Evolutionary conservation across 1,140 invertebrate genomes (phyloP).

Genomic region (Platorchestia sp.): DNA sequence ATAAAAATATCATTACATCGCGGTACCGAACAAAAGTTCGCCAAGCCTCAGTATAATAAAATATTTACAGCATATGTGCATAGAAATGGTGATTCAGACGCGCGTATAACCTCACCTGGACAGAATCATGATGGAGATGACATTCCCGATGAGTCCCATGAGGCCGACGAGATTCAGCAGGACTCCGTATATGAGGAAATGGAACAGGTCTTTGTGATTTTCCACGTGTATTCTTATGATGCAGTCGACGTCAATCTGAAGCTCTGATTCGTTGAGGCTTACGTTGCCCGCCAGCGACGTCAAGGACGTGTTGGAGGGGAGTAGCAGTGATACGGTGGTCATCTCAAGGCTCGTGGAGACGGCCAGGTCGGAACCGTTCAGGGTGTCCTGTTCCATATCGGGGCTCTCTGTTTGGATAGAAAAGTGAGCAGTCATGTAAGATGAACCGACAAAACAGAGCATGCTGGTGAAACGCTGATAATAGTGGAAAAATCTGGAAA

Average conservation of each 20-base stretch:
- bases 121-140: slow-evolving; percentile 90
- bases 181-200: slow-evolving; percentile 88
- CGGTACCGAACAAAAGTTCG: too few species aligned
- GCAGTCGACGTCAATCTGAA: slow-evolving; percentile 2
- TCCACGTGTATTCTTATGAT: not conserved
- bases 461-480: too few species aligned
- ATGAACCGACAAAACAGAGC: too few species aligned
- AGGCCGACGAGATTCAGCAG: slow-evolving; percentile 85
- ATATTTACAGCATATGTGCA: too few species aligned
- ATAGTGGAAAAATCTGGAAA: too few species aligned
- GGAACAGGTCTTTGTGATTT: slow-evolving; percentile 74
- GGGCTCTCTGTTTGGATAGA: not conserved
- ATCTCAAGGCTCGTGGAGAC: not conserved
- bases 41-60: too few species aligned
- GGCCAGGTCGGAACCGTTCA: not conserved
- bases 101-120: slow-evolving; percentile 71
- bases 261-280: slow-evolving; percentile 18
- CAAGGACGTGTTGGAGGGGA: not conserved
- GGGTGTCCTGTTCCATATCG: not conserved
- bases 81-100: too few species aligned
- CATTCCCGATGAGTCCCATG: slow-evolving; percentile 90
- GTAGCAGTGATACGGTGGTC: not conserved
- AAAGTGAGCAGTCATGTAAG: not conserved
- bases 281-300: not conserved
- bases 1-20: too few species aligned